phyloP scores from a whole-genome alignment of 1,140 invertebrate genomes.

The Stegodyphus dumicola region DNA sequence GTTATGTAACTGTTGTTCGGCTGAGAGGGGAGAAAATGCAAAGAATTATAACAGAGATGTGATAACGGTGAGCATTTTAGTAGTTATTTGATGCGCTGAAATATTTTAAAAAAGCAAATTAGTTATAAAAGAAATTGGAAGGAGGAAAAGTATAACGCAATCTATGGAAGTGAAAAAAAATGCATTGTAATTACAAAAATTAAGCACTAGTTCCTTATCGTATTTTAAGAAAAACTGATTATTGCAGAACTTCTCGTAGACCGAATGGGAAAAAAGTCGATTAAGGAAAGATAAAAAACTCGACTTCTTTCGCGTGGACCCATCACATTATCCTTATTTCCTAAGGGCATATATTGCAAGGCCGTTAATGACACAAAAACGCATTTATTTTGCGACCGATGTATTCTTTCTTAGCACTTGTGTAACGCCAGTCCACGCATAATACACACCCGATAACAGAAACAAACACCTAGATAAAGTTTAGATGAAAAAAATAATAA shows the following conservation, averaged over 20 bases:
- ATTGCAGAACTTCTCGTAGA: slow-evolving; percentile 11
- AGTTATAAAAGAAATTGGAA: no score
- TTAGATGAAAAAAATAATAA: slow-evolving; percentile 34
- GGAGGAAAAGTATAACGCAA: no score
- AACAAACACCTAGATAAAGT: slow-evolving; percentile 54
- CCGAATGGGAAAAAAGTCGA: slow-evolving; percentile 17
- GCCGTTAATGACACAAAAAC: slow-evolving; percentile 49
- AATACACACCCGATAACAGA: slow-evolving; percentile 36
- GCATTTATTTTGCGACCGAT: slow-evolving; percentile 39
- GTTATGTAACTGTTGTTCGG: no score
- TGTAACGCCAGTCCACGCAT: not conserved
- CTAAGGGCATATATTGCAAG: slow-evolving; percentile 44
- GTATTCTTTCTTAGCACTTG: slow-evolving; percentile 22
- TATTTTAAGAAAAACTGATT: slow-evolving; percentile 3
- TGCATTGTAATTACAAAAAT: not conserved
- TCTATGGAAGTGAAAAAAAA: no score
- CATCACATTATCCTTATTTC: slow-evolving; percentile 37
- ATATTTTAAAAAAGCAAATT: no score
- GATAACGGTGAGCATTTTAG: no score
- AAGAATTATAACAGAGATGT: no score
- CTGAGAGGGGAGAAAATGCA: no score
- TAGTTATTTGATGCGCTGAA: no score
- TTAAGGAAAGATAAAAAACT: slow-evolving; percentile 28
- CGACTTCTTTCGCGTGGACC: not conserved
- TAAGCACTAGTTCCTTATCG: slow-evolving; percentile 5